These are phyloP conservation scores for Malthinus flaveolus DNA, from an alignment of 2,888 invertebrate genomes.

Conservation along the genomic window DNA sequence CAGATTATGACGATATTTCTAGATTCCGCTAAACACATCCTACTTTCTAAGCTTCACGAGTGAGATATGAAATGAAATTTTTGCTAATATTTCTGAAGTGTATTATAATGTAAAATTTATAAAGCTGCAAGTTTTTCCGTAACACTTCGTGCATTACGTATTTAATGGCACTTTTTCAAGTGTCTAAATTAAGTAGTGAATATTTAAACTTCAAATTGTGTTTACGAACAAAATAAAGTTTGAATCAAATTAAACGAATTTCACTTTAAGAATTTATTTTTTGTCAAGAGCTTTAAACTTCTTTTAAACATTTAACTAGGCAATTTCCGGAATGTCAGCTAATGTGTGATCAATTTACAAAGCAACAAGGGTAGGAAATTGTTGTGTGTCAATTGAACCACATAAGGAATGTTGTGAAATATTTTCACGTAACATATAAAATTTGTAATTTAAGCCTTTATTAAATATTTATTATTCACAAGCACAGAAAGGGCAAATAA, in stretches of 20 bases:
- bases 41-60: conserved; percentile 18
- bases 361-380: not conserved
- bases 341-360: conserved; percentile 10
- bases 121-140: not conserved
- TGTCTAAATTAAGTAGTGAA: too few relatives aligned
- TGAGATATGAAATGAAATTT: conserved; percentile 28
- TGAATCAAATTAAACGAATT: too few relatives aligned
- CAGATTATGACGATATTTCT: conserved; percentile 26
- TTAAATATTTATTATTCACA: too few relatives aligned
- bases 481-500: too few relatives aligned
- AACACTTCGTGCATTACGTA: too few relatives aligned
- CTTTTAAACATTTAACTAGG: conserved; percentile 10
- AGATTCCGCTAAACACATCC: conserved; percentile 22
- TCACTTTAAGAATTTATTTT: too few relatives aligned
- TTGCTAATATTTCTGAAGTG: conserved; percentile 10
- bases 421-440: too few relatives aligned
- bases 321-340: conserved; percentile 15
- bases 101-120: conserved; percentile 8
- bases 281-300: not conserved
- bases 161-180: not conserved
- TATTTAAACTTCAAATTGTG: too few relatives aligned
- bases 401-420: too few relatives aligned
- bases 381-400: not conserved
- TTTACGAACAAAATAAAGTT: too few relatives aligned
- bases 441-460: too few relatives aligned